These are phyloP conservation scores for Scomber japonicus DNA, from an alignment of 2,113 vertebrate genomes.

Conservation along the genomic window DNA sequence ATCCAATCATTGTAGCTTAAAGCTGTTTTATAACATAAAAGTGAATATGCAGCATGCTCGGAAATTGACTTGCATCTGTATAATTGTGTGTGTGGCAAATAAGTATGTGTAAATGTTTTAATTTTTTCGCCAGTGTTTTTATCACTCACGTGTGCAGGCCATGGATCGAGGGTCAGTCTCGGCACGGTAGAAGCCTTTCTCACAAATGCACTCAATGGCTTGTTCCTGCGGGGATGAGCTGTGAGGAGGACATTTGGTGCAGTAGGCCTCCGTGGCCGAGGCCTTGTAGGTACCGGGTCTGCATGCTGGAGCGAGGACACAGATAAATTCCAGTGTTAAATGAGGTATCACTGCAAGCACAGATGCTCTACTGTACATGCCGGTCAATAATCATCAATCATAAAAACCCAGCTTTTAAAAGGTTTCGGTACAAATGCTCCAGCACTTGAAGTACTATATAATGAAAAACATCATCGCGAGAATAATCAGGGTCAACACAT, in stretches of 20 bases:
- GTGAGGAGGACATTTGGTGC: conserved; percentile 87
- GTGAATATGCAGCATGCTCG: conserved; percentile 9
- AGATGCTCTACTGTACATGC: neutral
- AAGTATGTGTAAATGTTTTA: conserved; percentile 1
- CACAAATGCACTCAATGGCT: conserved; percentile 84
- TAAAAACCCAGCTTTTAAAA: neutral
- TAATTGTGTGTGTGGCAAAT: neutral
- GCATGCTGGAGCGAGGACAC: conserved; percentile 80
- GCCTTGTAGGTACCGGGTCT: conserved; percentile 88
- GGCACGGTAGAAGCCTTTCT: conserved; percentile 85
- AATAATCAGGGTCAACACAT: no score
- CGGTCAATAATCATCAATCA: neutral
- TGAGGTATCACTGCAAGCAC: neutral
- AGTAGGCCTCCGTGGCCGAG: conserved; percentile 85
- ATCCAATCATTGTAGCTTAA: conserved; percentile 20
- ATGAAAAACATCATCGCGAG: no score
- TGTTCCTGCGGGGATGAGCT: conserved; percentile 86
- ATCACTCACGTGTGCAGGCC: conserved; percentile 87
- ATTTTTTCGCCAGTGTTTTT: conserved; percentile 1
- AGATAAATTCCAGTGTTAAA: conserved; percentile 28
- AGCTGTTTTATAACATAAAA: neutral
- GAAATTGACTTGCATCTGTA: conserved; percentile 8
- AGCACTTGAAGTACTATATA: no score
- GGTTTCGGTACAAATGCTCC: neutral
- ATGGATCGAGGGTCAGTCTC: conserved; percentile 85